phyloP scores from a whole-genome alignment of 2,888 invertebrate species.

The Erebia aethiops region DNA sequence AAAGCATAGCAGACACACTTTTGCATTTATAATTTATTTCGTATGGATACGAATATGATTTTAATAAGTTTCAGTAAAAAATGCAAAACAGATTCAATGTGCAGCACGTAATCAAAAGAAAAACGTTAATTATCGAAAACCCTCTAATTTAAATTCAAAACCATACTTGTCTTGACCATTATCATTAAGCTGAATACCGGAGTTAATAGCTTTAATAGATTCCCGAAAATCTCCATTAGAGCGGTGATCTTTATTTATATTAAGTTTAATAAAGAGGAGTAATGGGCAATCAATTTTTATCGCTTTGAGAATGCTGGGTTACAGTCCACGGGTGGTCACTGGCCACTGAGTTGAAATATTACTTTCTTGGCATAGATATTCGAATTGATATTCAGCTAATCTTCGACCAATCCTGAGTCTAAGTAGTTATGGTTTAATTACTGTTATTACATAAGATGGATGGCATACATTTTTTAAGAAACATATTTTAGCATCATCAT shows the following conservation, averaged over 20 bases:
- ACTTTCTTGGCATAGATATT: neutral
- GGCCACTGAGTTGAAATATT: constrained; percentile 43
- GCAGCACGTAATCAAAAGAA: neutral
- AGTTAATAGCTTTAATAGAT: constrained; percentile 49
- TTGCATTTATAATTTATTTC: no score
- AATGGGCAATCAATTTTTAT: constrained; percentile 69
- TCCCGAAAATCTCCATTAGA: constrained; percentile 46
- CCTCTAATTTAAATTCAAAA: constrained; percentile 21
- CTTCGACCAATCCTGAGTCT: neutral
- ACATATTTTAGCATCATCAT: no score
- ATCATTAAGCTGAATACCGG: constrained; percentile 48
- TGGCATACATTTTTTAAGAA: neutral
- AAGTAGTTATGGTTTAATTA: neutral
- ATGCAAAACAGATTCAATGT: neutral
- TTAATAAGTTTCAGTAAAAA: neutral
- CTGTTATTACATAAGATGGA: neutral
- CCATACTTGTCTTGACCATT: constrained; percentile 23
- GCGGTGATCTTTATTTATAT: constrained; percentile 45
- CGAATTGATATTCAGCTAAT: constrained; percentile 5
- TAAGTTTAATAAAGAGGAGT: constrained; percentile 40
- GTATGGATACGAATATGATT: no score
- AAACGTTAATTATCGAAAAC: neutral
- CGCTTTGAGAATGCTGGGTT: constrained; percentile 57
- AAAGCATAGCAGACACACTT: no score
- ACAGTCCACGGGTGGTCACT: constrained; percentile 63